Percentiles rank a stretch among this genome's conserved stretches.
These are phyloP conservation scores for Cosmopolites sordidus DNA, from an alignment of 2,888 invertebrate genomes.

Conservation along the genomic window DNA sequence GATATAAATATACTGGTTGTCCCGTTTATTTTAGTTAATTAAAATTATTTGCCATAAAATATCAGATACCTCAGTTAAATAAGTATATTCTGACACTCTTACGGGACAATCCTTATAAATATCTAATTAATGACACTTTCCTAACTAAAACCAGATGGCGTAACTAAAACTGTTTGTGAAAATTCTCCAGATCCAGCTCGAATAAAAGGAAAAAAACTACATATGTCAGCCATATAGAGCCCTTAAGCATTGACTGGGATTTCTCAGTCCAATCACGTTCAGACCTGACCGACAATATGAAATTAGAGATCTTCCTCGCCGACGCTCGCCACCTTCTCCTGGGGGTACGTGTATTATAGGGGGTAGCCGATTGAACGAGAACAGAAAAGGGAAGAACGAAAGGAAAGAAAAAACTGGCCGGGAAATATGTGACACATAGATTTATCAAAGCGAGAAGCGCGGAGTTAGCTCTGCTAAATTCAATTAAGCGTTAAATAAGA, in stretches of 20 bases:
- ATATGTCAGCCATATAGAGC: conserved; percentile 29
- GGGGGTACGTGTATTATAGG: conserved; percentile 15
- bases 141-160: background rate
- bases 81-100: too few species aligned
- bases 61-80: too few species aligned
- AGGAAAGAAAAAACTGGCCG: conserved; percentile 6
- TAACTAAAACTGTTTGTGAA: conserved; percentile 8
- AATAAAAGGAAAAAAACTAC: conserved; percentile 26
- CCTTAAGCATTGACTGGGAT: conserved; percentile 27
- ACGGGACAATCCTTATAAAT: too few species aligned
- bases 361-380: background rate
- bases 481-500: conserved; percentile 11
- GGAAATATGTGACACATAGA: conserved; percentile 13
- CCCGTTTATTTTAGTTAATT: too few species aligned
- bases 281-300: conserved; percentile 33
- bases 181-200: conserved; percentile 9
- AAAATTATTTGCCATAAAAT: too few species aligned
- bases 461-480: conserved; percentile 8
- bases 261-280: conserved; percentile 31
- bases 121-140: too few species aligned
- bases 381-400: background rate
- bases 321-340: conserved; percentile 13
- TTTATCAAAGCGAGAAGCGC: conserved; percentile 13
- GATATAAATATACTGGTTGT: too few species aligned
- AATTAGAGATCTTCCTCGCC: conserved; percentile 31